phyloP scores from a whole-genome alignment of 2,888 invertebrate species.

The Phortica magna region DNA sequence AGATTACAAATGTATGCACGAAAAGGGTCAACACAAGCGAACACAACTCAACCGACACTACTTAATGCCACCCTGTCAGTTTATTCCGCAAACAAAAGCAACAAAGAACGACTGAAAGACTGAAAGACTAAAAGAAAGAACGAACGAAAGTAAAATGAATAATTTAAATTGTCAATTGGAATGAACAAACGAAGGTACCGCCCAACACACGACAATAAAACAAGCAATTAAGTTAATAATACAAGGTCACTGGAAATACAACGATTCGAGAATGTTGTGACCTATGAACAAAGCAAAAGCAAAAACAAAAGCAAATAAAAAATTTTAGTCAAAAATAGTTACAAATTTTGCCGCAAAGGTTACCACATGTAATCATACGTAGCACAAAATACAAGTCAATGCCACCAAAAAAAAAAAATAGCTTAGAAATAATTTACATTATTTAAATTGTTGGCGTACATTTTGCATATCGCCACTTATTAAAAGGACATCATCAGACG shows the following conservation, averaged over 20 bases:
- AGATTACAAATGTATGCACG: background rate
- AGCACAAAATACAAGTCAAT: too few species aligned
- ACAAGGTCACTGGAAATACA: constrained; percentile 69
- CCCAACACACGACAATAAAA: constrained; percentile 18
- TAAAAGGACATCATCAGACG: too few species aligned
- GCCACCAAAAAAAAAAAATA: constrained; percentile 26
- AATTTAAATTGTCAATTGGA: constrained; percentile 68
- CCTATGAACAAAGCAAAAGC: constrained; percentile 25
- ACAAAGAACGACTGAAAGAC: too few species aligned
- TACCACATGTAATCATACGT: too few species aligned
- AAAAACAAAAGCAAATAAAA: constrained; percentile 27
- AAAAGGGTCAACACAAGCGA: background rate
- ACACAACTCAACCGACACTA: constrained; percentile 18
- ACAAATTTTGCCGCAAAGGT: too few species aligned
- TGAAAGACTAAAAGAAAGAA: constrained; percentile 38
- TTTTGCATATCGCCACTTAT: too few species aligned
- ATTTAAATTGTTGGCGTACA: too few species aligned
- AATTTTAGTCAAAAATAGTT: too few species aligned
- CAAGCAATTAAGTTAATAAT: constrained; percentile 71
- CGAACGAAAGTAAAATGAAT: constrained; percentile 55
- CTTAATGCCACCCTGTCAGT: background rate
- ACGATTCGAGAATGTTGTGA: background rate
- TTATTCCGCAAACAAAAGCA: constrained; percentile 45
- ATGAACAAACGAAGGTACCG: background rate
- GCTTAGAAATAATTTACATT: too few species aligned